These are phyloP conservation scores for Protobothrops mucrosquamatus DNA, from an alignment of 2,113 vertebrate species.

Conservation along the genomic window DNA sequence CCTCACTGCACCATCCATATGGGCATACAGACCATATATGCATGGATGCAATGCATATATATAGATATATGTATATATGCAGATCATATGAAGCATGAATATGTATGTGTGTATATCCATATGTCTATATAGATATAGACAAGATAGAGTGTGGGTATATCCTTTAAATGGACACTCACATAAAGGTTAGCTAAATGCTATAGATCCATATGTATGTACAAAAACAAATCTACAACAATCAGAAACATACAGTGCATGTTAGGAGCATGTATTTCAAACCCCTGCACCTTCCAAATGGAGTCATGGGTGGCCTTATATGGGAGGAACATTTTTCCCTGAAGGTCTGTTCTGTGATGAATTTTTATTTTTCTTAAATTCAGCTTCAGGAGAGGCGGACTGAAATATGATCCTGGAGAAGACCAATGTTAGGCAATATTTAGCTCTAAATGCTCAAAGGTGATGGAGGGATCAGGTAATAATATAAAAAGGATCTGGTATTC, in stretches of 20 bases:
- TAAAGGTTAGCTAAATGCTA: background rate
- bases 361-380: background rate
- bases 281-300: background rate
- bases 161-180: background rate
- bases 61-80: background rate
- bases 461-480: background rate
- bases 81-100: background rate
- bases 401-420: background rate
- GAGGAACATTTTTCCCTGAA: background rate
- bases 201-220: background rate
- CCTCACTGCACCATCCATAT: background rate
- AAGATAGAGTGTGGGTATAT: background rate
- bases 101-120: background rate
- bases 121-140: background rate
- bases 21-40: background rate
- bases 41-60: background rate
- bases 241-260: background rate
- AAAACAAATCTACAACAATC: background rate
- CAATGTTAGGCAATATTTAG: background rate
- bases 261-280: background rate
- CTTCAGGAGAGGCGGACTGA: background rate
- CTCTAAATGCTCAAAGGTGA: background rate
- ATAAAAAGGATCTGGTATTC: background rate
- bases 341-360: background rate
- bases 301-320: background rate